These are phyloP conservation scores for Brachypodius melanocephalos DNA, from an alignment of 2,113 vertebrate genomes.

Conservation along the genomic window DNA sequence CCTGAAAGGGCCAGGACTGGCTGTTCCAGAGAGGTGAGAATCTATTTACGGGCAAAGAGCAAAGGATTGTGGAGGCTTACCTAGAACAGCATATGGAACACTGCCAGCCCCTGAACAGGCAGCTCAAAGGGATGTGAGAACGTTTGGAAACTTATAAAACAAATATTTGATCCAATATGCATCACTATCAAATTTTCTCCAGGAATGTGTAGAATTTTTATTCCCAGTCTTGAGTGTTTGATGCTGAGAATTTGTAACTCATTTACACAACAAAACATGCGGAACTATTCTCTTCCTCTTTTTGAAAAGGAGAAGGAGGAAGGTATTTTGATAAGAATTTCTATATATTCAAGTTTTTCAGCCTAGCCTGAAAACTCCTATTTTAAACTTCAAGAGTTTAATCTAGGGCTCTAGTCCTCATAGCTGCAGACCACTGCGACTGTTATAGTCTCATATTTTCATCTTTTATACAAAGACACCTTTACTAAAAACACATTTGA, in stretches of 20 bases:
- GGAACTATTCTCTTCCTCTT: not conserved
- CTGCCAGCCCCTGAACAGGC: not conserved
- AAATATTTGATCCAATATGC: slow-evolving; percentile 52
- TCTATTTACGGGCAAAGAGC: not conserved
- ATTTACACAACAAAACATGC: slow-evolving; percentile 56
- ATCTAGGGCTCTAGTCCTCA: not conserved
- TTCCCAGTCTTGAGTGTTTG: slow-evolving; percentile 16
- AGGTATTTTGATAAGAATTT: not conserved
- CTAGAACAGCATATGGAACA: not conserved
- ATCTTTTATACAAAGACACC: not conserved
- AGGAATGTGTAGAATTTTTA: not conserved
- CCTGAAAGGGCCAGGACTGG: not conserved
- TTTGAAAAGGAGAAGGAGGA: not conserved
- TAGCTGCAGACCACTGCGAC: not conserved
- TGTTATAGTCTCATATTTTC: not conserved
- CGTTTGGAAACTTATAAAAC: slow-evolving; percentile 32
- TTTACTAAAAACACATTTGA: not conserved
- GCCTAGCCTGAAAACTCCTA: not conserved
- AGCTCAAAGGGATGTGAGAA: not conserved
- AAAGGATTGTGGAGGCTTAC: not conserved
- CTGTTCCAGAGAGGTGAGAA: not conserved
- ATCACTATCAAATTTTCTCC: slow-evolving; percentile 52
- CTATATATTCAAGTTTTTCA: not conserved
- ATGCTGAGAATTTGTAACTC: slow-evolving; percentile 29
- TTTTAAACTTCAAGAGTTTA: slow-evolving; percentile 16